Percentiles rank a stretch among this genome's conserved stretches.
Evolutionary conservation across 2,888 invertebrate species (phyloP).

Genomic region (Meiosimyza decipiens): DNA sequence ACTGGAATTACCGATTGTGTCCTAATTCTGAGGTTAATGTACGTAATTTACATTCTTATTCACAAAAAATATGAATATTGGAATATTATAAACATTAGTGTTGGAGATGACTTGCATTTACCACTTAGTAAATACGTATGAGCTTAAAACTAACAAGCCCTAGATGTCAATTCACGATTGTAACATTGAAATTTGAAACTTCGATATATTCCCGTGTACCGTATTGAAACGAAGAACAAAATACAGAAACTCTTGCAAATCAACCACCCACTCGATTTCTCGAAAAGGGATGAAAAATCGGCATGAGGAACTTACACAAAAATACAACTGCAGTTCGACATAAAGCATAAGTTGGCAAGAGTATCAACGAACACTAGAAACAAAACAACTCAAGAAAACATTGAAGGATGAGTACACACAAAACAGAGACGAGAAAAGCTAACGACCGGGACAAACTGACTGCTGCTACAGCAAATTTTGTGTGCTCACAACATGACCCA

Average conservation of each 20-base stretch:
- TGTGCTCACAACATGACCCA: slow-evolving; percentile 8
- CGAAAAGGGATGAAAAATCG: background rate
- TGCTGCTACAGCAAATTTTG: background rate
- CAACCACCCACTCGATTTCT: background rate
- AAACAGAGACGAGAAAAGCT: slow-evolving; percentile 32
- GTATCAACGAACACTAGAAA: background rate
- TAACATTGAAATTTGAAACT: slow-evolving; percentile 30
- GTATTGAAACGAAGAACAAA: background rate
- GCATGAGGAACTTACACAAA: background rate
- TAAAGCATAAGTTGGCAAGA: background rate
- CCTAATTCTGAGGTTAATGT: too few species aligned
- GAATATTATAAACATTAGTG: too few species aligned
- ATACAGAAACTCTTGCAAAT: background rate
- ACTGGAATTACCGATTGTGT: too few species aligned
- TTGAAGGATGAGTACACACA: slow-evolving; percentile 4
- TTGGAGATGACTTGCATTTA: too few species aligned
- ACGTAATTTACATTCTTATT: too few species aligned
- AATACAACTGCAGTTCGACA: slow-evolving; percentile 10
- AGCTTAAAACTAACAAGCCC: too few species aligned
- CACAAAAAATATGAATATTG: too few species aligned
- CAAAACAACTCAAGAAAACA: background rate
- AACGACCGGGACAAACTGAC: slow-evolving; percentile 29
- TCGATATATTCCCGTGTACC: background rate
- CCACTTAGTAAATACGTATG: too few species aligned
- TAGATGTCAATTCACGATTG: background rate